These are phyloP conservation scores for Drosophila asahinai DNA, from an alignment of 1,140 invertebrate genomes.

Conservation along the genomic window DNA sequence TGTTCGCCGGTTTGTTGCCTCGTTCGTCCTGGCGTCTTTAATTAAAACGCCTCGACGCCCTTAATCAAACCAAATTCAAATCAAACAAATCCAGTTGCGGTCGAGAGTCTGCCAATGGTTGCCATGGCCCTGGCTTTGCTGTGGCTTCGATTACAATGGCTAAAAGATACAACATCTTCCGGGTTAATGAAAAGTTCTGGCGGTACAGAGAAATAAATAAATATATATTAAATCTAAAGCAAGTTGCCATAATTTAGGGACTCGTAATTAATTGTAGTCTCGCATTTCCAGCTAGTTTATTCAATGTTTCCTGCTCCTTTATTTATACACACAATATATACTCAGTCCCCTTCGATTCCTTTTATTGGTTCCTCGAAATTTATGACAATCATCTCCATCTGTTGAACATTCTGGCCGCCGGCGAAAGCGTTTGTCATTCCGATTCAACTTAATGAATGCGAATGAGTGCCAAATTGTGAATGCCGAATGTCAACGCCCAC, in stretches of 20 bases:
- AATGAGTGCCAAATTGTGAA: constrained; percentile 47
- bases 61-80: constrained; percentile 38
- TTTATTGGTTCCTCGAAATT: constrained; percentile 10
- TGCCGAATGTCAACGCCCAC: constrained; percentile 13
- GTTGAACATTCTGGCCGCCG: constrained; percentile 29
- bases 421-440: constrained; percentile 46
- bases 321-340: background rate
- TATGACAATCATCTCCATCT: constrained; percentile 48
- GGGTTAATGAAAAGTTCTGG: constrained; percentile 15
- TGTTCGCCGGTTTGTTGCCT: background rate
- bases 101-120: constrained; percentile 2
- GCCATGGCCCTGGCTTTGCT: background rate
- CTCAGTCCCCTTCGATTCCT: background rate
- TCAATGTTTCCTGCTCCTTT: background rate
- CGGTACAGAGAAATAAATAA: background rate
- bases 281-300: background rate
- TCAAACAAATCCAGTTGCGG: constrained; percentile 42
- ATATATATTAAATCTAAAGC: background rate
- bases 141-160: constrained; percentile 13
- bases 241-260: no score
- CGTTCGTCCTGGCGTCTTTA: constrained; percentile 4
- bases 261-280: no score
- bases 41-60: constrained; percentile 21
- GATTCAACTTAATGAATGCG: constrained; percentile 47
- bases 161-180: background rate